Base-by-base conservation (phyloP, 2,797 vertebrate species). In the Liasis olivaceus region DNA sequence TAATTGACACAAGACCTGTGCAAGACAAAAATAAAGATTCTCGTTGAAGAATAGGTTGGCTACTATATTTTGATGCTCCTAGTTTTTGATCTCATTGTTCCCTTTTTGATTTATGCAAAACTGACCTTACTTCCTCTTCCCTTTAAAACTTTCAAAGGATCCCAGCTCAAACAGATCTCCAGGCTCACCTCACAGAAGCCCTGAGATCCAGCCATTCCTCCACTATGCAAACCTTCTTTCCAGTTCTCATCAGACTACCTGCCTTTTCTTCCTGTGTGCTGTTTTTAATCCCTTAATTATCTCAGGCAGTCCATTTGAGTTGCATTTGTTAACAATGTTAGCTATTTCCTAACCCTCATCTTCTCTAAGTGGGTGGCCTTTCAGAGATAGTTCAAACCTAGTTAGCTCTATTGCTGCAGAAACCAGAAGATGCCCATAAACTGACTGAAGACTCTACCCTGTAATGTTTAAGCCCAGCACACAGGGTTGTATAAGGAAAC, bases 181-280 rank as follows among this genome's bases (percentile, higher is more conserved):
- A 1, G 3, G 13, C 17, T 7, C 5, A n/a, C 5, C 6, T 2
- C 8, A 58, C 8, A 36, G 3, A 22, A 5, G 12, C 11, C 3
- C 6, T 56, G 20, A 15, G 64, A 24, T 14, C 42, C 20, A 59
- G 7, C 60, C 2, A 2, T n/a, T 1, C 42, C 24, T 66, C 51
- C 0, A 28, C 26, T 2, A 90, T 63, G 89, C 11, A 5, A 2
- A 5, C 4, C n/a, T 36, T 77, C 5, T 89, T 36, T 24, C 1
- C 14, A 47, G 4, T 84, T 20, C 8, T 85, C 24, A 28, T 63
- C 22, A 26, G 26, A n/a, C 59, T 85, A 26, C 15, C 24, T 6
- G 58, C 59, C 15, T 85, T 8, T 4, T 47, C 24, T 15, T 47
- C 58, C 47, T 15, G 58, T n/a, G 4, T 20, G 36, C 62, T 51